Evolutionary conservation across 2,797 vertebrate species (phyloP), one percentile per base, ranked within the genome.

Genomic region (Bovichtus diacanthus): DNA sequence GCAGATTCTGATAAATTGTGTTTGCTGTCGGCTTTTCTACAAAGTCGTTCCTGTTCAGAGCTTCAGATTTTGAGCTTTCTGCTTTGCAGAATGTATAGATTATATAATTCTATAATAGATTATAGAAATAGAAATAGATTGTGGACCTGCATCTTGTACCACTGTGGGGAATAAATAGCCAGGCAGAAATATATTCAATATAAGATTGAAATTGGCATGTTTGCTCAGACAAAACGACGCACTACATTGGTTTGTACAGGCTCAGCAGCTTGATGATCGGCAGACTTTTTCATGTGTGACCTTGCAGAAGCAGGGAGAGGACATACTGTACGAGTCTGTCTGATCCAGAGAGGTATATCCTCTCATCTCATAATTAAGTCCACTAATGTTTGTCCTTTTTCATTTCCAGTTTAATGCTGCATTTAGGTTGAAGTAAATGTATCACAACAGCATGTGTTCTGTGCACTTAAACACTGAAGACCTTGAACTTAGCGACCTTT

Each of bases 401-500:
- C 19, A 6, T 53, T n/a, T 25, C 7, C 12, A 56, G 19, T 47
- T 39, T 21, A 25, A 15, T 2, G 18, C 41, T 25, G 21, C 46
- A 3, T 38, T 58, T 21, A 46, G 38, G 21, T 29, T 38, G 8
- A 34, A 50, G 27, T 39, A 12, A 55, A 19, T 47, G 44, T n/a
- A 31, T 18, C n/a, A 18, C 9, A 38, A 13, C 23, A 44, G 23
- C 8, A 18, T 0, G 3, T 41, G 39, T 34, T 34, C 9, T 34
- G 31, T 31, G 6, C 31, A 31, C 31, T 31, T 31, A n/a, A n/a
- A n/a, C 53, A 9, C 70, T 50, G 43, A 9, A 51, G 65, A 56
- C 77, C 72, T 81, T 86, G 62, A 88, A 78, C 67, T 31, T 13
- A 8, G 5, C 13, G 31, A 66, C 71, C 67, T 70, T 23, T 54